Conservation (phyloP, 2,797 vertebrate genomes). For the Sebastes reedi region DNA sequence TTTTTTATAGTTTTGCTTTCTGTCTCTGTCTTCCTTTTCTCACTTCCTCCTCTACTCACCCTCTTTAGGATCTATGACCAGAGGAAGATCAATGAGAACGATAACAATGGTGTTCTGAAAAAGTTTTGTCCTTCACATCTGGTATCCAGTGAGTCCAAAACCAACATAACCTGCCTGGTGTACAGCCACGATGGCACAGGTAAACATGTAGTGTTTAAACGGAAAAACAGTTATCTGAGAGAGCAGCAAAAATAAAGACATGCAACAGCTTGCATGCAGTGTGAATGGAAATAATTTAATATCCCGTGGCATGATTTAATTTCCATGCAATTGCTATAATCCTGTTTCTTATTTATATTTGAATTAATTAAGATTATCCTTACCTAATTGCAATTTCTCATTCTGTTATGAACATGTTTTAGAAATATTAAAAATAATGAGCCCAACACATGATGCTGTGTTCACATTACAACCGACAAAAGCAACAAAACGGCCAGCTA, state of each 20-base stretch:
- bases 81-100: slow-evolving; percentile 95
- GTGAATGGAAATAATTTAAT: neutral
- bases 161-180: slow-evolving; percentile 97
- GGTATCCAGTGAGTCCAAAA: slow-evolving; percentile 96
- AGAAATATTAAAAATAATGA: slow-evolving; percentile 12
- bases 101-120: slow-evolving; percentile 95
- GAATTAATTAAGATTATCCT: neutral
- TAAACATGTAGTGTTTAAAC: slow-evolving; percentile 49
- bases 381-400: neutral
- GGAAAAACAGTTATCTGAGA: neutral
- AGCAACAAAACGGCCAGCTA: no score
- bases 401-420: neutral
- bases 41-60: neutral
- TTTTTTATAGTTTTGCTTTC: neutral
- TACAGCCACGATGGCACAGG: slow-evolving; percentile 97
- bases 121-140: slow-evolving; percentile 97
- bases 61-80: slow-evolving; percentile 93
- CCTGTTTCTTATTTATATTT: neutral
- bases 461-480: no score
- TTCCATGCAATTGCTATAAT: neutral
- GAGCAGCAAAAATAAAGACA: neutral
- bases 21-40: neutral
- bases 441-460: no score
- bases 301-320: neutral
- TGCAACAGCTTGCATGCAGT: neutral